Evolutionary conservation across 1,140 invertebrate genomes (phyloP).

Genomic region (Odontomachus brunneus): DNA sequence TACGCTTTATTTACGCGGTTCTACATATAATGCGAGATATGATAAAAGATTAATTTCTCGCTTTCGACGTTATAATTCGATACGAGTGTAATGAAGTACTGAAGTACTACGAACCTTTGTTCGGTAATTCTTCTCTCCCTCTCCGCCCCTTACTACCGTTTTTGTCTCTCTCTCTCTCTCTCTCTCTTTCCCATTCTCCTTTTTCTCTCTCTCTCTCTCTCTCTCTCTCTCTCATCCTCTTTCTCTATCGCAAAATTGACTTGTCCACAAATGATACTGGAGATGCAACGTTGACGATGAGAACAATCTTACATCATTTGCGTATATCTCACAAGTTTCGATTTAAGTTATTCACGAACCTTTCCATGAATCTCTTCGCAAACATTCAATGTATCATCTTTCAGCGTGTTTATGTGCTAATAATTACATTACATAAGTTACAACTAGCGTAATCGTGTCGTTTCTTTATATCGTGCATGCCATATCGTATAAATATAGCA

Average conservation of each 20-base stretch:
- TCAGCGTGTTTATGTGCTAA: too few species aligned
- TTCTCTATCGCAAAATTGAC: background rate
- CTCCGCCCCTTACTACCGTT: background rate
- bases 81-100: background rate
- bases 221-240: background rate
- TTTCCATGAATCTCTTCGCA: too few species aligned
- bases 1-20: background rate
- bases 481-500: too few species aligned
- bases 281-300: background rate
- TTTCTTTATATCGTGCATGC: too few species aligned
- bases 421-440: too few species aligned
- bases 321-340: background rate
- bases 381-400: too few species aligned
- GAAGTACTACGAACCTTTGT: background rate
- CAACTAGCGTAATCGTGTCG: too few species aligned
- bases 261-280: background rate
- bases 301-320: background rate
- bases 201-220: constrained; percentile 1
- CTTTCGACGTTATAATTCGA: constrained; percentile 7
- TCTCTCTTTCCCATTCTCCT: background rate
- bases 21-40: background rate
- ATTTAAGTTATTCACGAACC: background rate
- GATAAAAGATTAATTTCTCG: background rate
- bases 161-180: background rate
- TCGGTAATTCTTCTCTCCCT: constrained; percentile 21